Evolutionary conservation across 1,140 invertebrate genomes (phyloP).

Genomic region (Calliphora vicina): DNA sequence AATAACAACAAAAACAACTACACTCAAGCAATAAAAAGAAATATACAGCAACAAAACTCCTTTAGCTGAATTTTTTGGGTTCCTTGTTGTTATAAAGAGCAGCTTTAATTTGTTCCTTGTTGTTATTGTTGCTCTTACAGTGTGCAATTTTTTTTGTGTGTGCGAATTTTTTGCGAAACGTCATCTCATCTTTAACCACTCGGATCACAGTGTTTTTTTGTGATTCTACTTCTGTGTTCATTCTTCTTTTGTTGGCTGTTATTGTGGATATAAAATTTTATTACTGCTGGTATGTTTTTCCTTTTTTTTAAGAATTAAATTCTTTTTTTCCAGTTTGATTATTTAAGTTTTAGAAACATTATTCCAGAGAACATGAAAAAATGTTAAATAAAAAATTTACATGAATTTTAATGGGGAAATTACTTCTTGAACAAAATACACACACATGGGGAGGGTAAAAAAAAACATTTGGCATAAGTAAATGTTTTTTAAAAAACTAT

Average conservation of each 20-base stretch:
- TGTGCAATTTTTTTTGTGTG: neutral
- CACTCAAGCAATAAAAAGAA: no score
- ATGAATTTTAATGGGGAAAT: no score
- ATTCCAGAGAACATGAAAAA: no score
- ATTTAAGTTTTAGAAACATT: no score
- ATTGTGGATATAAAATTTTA: constrained; percentile 35
- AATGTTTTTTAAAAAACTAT: no score
- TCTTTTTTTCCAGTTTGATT: no score
- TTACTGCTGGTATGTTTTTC: constrained; percentile 21
- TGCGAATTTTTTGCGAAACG: neutral
- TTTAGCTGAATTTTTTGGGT: neutral
- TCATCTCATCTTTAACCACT: neutral
- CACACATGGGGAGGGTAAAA: no score
- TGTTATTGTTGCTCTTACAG: neutral
- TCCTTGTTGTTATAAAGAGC: neutral
- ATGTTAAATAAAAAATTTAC: no score
- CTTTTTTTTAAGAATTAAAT: no score
- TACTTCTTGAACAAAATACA: no score
- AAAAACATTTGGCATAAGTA: no score
- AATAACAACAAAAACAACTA: neutral
- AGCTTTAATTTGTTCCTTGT: neutral
- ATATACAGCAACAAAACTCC: neutral
- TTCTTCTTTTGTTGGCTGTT: neutral
- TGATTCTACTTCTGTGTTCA: neutral
- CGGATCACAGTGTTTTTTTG: no score